Conservation (phyloP, 2,888 invertebrate genomes). For the Drosophila suboccidentalis region DNA sequence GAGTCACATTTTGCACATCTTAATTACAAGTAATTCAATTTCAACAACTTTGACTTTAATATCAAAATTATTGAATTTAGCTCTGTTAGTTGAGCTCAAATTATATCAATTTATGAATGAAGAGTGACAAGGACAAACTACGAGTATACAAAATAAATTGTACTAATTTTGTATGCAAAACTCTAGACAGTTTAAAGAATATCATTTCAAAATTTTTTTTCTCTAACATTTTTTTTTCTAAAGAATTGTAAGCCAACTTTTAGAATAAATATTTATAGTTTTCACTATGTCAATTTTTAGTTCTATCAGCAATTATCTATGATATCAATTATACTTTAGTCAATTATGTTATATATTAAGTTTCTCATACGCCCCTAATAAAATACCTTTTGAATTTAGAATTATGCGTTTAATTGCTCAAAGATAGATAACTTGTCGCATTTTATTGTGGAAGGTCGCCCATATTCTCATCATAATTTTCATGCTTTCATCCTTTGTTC, state of each 20-base stretch:
- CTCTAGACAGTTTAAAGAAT: constrained; percentile 1
- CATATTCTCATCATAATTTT: too few relatives aligned
- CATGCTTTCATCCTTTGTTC: too few relatives aligned
- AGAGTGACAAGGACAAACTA: background rate
- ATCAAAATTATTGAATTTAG: background rate
- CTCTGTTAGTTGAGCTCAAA: background rate
- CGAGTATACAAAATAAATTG: background rate
- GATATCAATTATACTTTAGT: too few relatives aligned
- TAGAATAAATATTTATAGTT: background rate
- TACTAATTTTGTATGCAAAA: background rate
- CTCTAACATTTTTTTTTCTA: background rate
- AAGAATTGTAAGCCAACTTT: background rate
- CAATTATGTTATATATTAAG: too few relatives aligned
- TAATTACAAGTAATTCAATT: constrained; percentile 21
- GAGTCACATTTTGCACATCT: background rate
- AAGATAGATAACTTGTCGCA: too few relatives aligned
- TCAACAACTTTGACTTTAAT: constrained; percentile 1
- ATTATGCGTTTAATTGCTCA: too few relatives aligned
- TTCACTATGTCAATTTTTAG: background rate
- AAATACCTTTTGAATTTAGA: too few relatives aligned
- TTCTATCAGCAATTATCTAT: background rate
- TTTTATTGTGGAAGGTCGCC: too few relatives aligned
- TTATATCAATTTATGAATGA: background rate
- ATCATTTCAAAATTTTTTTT: background rate
- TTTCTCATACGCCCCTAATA: too few relatives aligned